Base-by-base conservation (phyloP, 1,140 invertebrate species). In the Caenorhabditis latens region DNA sequence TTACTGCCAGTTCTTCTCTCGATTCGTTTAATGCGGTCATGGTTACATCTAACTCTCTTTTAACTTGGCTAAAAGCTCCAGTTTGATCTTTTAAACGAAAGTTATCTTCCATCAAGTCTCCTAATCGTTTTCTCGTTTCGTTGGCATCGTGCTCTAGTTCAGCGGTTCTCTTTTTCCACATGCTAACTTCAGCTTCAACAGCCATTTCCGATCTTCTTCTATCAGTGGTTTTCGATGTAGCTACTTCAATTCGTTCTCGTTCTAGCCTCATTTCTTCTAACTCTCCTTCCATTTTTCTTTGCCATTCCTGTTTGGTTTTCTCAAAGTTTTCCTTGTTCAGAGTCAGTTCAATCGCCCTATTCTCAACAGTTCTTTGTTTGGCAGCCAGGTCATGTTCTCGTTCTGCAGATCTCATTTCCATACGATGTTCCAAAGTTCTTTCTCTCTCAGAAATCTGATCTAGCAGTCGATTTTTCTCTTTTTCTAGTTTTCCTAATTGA, bases 311-410 rank as follows among this genome's bases (percentile, higher is more conserved):
- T 46, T 32, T 19, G 5, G 7, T 67, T 43, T 50, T 85, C 9
- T 85, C 61, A 24, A 85, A 67, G 6, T 85, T 65, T 61, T 85
- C 84, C 24, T 84, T 84, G 83, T 84, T 84, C 4, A 84, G 19
- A 58, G 55, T 61, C 53, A 84, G 40, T 16, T 84, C 83, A 40
- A 61, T 84, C 19, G 55, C 83, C 13, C 83, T 40, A 48, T 84
- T 84, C 21, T 84, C 71, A 32, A 79, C 46, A 13, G n/a, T 79
- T 79, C 71, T 79, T 24, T 79, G 71, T 50, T 79, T 79, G 7
- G 71, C 71, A 11, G 46, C 71, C 2, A 79, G 21, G 24, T 79
- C 71, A 13, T 79, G 46, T 24, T 79, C 71, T 50, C 46, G 19
- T 50, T 79, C 71, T 0, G 71, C 71, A 50, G 71, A 48, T 50